These are phyloP conservation scores for Microcebus lehilahytsara DNA, from an alignment of 2,113 vertebrate species.

Conservation along the genomic window DNA sequence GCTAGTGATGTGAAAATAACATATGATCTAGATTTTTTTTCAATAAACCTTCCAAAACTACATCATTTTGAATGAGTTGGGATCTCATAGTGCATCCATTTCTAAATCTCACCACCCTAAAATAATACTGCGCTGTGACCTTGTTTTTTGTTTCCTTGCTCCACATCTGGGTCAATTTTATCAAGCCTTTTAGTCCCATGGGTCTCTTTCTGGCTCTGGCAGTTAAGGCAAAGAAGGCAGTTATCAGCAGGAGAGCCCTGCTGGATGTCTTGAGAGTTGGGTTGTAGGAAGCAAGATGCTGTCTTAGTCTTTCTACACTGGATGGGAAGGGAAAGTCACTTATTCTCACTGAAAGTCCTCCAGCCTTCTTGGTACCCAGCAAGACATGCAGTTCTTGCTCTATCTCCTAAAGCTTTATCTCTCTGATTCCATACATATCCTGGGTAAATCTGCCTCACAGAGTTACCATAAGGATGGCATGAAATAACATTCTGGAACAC, in stretches of 20 bases:
- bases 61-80: background rate
- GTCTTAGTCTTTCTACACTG: background rate
- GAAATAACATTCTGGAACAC: background rate
- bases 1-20: background rate
- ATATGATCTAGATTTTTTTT: background rate
- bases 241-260: background rate
- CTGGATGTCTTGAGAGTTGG: background rate
- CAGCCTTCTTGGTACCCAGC: fast-evolving
- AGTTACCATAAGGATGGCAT: background rate
- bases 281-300: background rate
- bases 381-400: background rate
- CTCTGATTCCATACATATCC: background rate
- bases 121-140: background rate
- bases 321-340: background rate
- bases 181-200: background rate
- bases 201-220: background rate
- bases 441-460: background rate
- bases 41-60: background rate
- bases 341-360: background rate
- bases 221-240: background rate
- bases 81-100: background rate
- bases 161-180: background rate
- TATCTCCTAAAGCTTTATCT: background rate
- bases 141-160: background rate
- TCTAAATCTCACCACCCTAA: background rate